phyloP scores from a whole-genome alignment of 30 jellyfish, hydroid and myxozoan species.

The Mastigias papua region DNA sequence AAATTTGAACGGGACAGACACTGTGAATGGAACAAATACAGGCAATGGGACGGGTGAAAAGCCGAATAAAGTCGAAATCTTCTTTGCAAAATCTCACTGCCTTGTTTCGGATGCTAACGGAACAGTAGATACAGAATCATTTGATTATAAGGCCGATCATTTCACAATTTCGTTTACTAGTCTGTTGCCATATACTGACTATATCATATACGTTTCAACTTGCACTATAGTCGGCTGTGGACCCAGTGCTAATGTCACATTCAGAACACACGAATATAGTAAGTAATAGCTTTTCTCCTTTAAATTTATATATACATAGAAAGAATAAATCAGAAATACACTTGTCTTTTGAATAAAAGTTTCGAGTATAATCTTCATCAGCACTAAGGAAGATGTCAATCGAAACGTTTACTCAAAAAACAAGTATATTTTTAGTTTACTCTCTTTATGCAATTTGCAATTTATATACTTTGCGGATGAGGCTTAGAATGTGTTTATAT shows the following conservation, averaged over 20 bases:
- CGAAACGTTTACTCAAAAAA: no score
- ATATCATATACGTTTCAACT: constrained; percentile 7
- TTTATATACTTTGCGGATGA: no score
- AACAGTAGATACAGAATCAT: neutral
- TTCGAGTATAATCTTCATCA: no score
- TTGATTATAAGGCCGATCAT: neutral
- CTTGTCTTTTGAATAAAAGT: no score
- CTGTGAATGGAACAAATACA: neutral
- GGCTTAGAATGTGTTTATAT: no score
- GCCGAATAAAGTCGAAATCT: neutral
- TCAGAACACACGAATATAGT: constrained; percentile 17
- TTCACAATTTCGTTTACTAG: neutral
- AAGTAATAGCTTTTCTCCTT: constrained; percentile 34
- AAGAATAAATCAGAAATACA: no score
- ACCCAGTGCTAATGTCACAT: constrained; percentile 6
- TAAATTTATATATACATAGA: no score
- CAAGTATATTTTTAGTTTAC: no score
- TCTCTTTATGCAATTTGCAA: no score
- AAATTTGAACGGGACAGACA: neutral
- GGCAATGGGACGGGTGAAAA: neutral
- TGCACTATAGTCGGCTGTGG: constrained; percentile 52
- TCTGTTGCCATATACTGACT: neutral
- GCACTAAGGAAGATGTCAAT: no score
- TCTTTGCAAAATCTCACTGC: neutral
- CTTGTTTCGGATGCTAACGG: neutral